phyloP scores from a whole-genome alignment of 2,113 vertebrate species.

The Sminthopsis crassicaudata region DNA sequence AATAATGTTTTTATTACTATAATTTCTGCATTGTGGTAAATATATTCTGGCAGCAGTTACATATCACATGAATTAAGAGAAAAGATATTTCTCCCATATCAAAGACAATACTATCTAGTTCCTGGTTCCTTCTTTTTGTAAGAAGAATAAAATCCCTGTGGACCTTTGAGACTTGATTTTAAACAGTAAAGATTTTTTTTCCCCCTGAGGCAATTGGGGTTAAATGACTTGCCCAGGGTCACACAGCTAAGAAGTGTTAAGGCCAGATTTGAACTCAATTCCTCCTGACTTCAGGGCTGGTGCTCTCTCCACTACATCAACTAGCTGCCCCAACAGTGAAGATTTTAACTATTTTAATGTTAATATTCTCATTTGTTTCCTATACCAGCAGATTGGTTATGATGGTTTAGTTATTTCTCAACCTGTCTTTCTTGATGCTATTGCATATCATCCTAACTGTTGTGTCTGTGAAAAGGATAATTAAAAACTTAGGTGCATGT shows the following conservation, averaged over 20 bases:
- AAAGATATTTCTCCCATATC: background rate
- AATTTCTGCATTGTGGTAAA: background rate
- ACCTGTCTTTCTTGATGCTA: background rate
- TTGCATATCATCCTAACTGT: background rate
- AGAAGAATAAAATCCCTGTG: background rate
- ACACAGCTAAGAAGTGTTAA: too few species aligned
- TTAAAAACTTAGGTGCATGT: background rate
- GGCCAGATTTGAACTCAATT: too few species aligned
- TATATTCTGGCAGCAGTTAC: background rate
- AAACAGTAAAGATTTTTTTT: background rate
- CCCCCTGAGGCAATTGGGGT: too few species aligned
- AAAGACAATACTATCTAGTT: background rate
- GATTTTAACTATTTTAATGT: background rate
- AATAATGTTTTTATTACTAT: background rate
- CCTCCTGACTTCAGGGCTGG: too few species aligned
- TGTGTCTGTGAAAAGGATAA: background rate
- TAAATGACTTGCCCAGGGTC: too few species aligned
- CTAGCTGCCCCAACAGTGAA: background rate
- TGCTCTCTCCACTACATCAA: too few species aligned
- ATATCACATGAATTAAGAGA: background rate
- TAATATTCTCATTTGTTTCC: background rate
- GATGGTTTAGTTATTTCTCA: background rate
- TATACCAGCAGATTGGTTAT: background rate
- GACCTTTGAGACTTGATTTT: background rate
- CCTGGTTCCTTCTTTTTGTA: background rate